Percentiles rank a stretch among this genome's conserved stretches.
phyloP scores from a whole-genome alignment of 2,888 invertebrate species.

The Linyphia triangularis region DNA sequence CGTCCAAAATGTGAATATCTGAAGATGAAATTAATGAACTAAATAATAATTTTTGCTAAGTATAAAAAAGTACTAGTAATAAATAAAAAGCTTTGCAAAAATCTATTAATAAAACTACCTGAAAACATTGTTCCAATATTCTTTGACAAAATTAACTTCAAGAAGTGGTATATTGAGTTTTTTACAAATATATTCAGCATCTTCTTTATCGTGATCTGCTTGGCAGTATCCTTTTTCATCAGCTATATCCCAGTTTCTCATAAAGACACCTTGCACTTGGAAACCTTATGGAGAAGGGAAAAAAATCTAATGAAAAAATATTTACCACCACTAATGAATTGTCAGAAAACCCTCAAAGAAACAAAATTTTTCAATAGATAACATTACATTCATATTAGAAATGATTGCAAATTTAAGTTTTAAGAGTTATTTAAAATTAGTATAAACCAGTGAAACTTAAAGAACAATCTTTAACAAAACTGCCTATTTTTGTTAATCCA shows the following conservation, averaged over 20 bases:
- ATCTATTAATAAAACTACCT: too few species aligned
- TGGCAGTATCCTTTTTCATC: slow-evolving; percentile 92
- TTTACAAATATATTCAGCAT: slow-evolving; percentile 90
- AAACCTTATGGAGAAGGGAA: slow-evolving; percentile 84
- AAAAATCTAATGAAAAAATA: background rate
- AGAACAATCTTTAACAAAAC: too few species aligned
- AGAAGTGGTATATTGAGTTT: slow-evolving; percentile 89
- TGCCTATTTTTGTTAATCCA: too few species aligned
- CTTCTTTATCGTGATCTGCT: slow-evolving; percentile 89
- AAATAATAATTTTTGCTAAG: background rate
- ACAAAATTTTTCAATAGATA: too few species aligned
- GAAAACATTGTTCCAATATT: slow-evolving; percentile 83
- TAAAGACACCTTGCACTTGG: slow-evolving; percentile 91
- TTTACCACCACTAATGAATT: too few species aligned
- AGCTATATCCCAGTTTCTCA: slow-evolving; percentile 96
- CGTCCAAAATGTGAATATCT: too few species aligned
- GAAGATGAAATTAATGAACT: background rate
- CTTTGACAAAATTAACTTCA: slow-evolving; percentile 93
- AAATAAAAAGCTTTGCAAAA: slow-evolving; percentile 42
- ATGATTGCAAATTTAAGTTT: too few species aligned
- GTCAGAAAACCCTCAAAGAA: too few species aligned
- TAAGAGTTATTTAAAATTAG: too few species aligned
- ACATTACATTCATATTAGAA: too few species aligned
- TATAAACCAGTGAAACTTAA: too few species aligned
- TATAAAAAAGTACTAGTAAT: background rate